A percentile compares a stretch with the other conserved stretches of the same genome.
These are phyloP conservation scores for Drosophila ustulata DNA, from an alignment of 2,888 invertebrate species.

Conservation along the genomic window DNA sequence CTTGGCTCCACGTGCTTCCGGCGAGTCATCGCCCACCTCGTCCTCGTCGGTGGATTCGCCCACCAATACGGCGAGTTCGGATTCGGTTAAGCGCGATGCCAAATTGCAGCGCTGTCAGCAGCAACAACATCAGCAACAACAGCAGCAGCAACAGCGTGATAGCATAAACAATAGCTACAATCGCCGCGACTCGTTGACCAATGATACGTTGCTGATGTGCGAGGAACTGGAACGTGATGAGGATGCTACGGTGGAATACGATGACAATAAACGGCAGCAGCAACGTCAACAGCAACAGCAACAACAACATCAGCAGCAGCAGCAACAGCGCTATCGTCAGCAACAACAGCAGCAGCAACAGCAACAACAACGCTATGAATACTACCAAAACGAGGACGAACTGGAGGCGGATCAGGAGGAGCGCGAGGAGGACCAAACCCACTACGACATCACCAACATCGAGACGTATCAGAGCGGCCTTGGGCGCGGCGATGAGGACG, in stretches of 20 bases:
- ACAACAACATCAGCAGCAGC: conserved; percentile 54
- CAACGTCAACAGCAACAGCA: conserved; percentile 67
- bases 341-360: conserved; percentile 63
- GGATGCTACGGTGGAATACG: conserved; percentile 65
- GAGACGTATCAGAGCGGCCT: conserved; percentile 81
- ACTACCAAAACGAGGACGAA: conserved; percentile 79
- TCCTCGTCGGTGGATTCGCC: conserved; percentile 85
- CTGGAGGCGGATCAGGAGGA: conserved; percentile 72
- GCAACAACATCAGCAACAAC: conserved; percentile 48
- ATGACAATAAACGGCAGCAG: conserved; percentile 63
- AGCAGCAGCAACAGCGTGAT: conserved; percentile 77
- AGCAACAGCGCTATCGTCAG: conserved; percentile 46
- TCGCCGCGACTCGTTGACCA: conserved; percentile 83
- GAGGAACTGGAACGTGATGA: conserved; percentile 83
- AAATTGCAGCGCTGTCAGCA: conserved; percentile 67
- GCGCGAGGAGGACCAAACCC: conserved; percentile 83
- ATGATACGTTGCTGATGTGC: conserved; percentile 82
- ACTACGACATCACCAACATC: conserved; percentile 83
- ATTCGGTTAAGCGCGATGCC: conserved; percentile 80
- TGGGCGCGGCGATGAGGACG: conserved; percentile 72
- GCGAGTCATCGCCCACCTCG: conserved; percentile 85
- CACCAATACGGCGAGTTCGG: conserved; percentile 81
- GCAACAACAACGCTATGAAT: conserved; percentile 75
- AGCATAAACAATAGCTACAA: conserved; percentile 84
- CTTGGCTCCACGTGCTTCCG: conserved; percentile 85